Conservation (phyloP, 2,888 invertebrate genomes). For the Argynnis bischoffii region DNA sequence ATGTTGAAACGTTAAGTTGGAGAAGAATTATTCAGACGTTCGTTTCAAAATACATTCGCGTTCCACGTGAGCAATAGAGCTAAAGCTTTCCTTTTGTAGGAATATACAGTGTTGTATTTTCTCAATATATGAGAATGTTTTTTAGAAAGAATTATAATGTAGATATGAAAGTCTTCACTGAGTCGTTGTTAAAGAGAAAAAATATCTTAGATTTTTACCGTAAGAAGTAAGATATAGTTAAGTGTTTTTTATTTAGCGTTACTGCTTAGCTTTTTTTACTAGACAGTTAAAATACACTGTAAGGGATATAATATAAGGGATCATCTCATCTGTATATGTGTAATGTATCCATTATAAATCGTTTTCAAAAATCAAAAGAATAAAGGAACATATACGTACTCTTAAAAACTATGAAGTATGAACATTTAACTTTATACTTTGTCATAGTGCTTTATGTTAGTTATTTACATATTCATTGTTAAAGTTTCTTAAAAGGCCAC, state of each 20-base stretch:
- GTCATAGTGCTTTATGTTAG: neutral
- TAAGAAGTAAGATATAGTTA: no score
- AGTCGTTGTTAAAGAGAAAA: no score
- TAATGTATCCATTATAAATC: no score
- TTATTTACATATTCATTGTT: neutral
- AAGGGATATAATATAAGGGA: no score
- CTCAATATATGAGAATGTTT: neutral
- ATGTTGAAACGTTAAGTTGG: conserved; percentile 12
- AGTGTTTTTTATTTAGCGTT: no score
- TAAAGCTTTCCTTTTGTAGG: conserved; percentile 2
- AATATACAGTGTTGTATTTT: neutral
- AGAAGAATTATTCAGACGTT: conserved; percentile 15
- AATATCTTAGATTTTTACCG: no score
- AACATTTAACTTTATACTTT: neutral
- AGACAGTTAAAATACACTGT: no score
- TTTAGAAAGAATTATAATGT: neutral
- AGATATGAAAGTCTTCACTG: neutral
- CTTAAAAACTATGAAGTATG: no score
- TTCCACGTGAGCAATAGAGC: conserved; percentile 4
- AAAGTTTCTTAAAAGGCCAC: neutral
- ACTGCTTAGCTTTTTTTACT: no score
- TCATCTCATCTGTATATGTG: no score
- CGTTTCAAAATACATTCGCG: conserved; percentile 26
- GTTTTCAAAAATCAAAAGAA: no score
- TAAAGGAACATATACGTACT: no score